Base-by-base conservation (phyloP, 2,113 vertebrate genomes). In the Notarius lentiginosus region DNA sequence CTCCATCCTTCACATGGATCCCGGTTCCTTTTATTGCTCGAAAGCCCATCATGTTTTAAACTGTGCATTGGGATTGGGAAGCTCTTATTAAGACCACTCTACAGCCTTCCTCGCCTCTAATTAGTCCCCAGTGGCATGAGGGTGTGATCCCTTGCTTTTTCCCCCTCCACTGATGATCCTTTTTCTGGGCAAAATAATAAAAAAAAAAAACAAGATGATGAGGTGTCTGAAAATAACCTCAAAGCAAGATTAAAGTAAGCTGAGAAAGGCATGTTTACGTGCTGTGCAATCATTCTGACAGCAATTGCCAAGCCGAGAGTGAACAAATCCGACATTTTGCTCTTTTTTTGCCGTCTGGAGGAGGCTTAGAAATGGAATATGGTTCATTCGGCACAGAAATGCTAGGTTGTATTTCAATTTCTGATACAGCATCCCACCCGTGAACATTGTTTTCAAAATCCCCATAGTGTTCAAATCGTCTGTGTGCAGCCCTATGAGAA, bases 11-110 rank as follows among this genome's bases (percentile, higher is more conserved):
- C 58, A 79, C 77, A 72, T 7, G 61, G 34, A 86, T 70, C 84
- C 41, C n/a, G 22, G 34, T 80, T 68, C 66, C 82, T 84, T 81
- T 92, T 91, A 91, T 90, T 82, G 86, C 91, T 92, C 84, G 88
- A 88, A 88, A 90, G 90, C 87, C 91, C 89, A 83, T 90, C 86
- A 88, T 83, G 73, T 70, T 83, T 86, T 84, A 89, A 80, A 89
- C 70, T 82, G 73, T 61, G 55, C 86, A 82, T 70, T 53, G 47
- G 77, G 82, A 79, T 91, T 91, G 89, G 86, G 60, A 76, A 82
- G 49, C 84, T 86, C 85, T 91, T 90, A 90, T 93, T 49, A 83
- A 79, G 86, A 53, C 86, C 61, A 66, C 81, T 87, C 82, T 55
- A 68, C 86, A 83, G 81, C 72, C 77, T 83, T 82, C 81, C 86